phyloP scores from a whole-genome alignment of 2,797 vertebrate species.

The Karalla daura region DNA sequence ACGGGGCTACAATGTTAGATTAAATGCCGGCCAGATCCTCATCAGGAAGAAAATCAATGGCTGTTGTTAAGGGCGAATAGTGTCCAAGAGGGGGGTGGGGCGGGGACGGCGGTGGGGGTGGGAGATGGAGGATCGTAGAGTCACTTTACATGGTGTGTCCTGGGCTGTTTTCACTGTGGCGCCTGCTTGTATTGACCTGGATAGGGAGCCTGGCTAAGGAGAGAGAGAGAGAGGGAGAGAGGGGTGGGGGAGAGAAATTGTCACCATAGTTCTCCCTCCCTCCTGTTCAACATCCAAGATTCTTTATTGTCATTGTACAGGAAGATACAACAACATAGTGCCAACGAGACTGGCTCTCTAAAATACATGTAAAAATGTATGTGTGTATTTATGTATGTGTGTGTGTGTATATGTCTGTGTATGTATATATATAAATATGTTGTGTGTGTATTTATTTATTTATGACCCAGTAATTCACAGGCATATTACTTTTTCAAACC shows the following conservation, averaged over 20 bases:
- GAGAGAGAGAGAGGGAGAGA: constrained; percentile 18
- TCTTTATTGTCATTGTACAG: too few relatives aligned
- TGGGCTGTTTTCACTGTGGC: constrained; percentile 74
- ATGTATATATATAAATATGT: neutral
- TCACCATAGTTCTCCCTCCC: constrained; percentile 31
- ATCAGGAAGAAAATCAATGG: constrained; percentile 95
- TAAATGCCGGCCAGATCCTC: constrained; percentile 96
- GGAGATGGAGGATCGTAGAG: constrained; percentile 76
- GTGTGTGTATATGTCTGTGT: too few relatives aligned
- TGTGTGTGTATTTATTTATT: neutral
- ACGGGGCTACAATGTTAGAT: constrained; percentile 95
- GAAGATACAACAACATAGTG: too few relatives aligned
- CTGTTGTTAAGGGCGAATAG: constrained; percentile 85
- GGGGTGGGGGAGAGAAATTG: constrained; percentile 44
- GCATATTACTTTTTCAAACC: too few relatives aligned
- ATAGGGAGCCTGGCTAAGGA: constrained; percentile 50
- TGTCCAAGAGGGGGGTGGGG: constrained; percentile 48
- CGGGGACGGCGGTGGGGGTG: constrained; percentile 34
- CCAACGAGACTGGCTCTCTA: too few relatives aligned
- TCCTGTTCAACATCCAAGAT: neutral
- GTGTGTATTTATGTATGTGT: too few relatives aligned
- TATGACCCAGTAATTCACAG: too few relatives aligned
- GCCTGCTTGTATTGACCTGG: constrained; percentile 85
- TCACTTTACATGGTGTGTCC: constrained; percentile 87
- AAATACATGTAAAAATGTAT: too few relatives aligned